Percentiles rank a stretch among this genome's conserved stretches.
These are phyloP conservation scores for Polypterus bichir DNA, from an alignment of 2,113 vertebrate species.

Conservation along the genomic window DNA sequence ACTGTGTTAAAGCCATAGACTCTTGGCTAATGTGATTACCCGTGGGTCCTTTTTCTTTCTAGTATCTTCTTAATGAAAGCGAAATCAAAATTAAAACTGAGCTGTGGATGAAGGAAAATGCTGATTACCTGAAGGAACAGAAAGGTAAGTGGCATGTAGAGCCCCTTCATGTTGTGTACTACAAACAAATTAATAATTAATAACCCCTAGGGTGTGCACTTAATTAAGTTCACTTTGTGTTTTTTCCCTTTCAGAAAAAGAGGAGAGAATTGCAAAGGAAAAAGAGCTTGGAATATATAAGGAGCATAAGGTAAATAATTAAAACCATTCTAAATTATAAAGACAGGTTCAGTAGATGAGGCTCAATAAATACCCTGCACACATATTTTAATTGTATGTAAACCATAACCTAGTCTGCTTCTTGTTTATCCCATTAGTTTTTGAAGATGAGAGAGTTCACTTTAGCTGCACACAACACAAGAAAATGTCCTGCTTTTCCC, in stretches of 20 bases:
- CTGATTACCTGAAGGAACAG: conserved; percentile 86
- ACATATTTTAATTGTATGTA: too few relatives aligned
- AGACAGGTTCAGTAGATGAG: background rate
- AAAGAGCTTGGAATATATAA: conserved; percentile 90
- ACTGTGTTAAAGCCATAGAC: too few relatives aligned
- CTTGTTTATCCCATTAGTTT: too few relatives aligned
- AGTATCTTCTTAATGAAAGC: conserved; percentile 85
- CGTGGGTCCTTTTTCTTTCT: conserved; percentile 4
- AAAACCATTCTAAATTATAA: background rate
- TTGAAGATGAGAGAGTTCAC: too few relatives aligned
- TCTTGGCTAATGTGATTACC: too few relatives aligned
- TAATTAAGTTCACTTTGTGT: conserved; percentile 5
- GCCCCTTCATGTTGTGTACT: background rate
- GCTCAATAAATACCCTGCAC: background rate
- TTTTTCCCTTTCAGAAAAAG: conserved; percentile 68
- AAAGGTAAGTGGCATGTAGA: conserved; percentile 52
- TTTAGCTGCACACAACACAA: too few relatives aligned
- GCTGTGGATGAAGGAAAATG: conserved; percentile 90
- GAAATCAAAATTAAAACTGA: conserved; percentile 85
- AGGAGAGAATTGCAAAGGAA: conserved; percentile 85
- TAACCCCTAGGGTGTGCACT: background rate
- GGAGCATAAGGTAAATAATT: conserved; percentile 72
- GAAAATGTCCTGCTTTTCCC: too few relatives aligned
- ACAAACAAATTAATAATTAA: background rate
- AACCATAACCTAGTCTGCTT: too few relatives aligned